Percentiles rank a stretch among this genome's conserved stretches.
phyloP scores from a whole-genome alignment of 2,888 invertebrate genomes.

The Cheilosia soror region DNA sequence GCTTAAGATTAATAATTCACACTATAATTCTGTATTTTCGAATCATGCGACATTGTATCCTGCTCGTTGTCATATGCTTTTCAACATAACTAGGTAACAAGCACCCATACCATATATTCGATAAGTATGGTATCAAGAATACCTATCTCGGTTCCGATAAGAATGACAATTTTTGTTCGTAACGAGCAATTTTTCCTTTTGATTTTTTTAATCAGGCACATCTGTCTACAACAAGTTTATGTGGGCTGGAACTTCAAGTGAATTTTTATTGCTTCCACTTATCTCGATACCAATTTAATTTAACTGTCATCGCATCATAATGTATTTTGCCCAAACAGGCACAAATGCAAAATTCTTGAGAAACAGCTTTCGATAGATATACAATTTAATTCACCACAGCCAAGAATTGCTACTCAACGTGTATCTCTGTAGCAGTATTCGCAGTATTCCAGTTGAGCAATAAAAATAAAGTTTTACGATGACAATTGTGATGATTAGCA shows the following conservation, averaged over 20 bases:
- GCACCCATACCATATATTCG: too few species aligned
- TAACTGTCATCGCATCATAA: conserved; percentile 55
- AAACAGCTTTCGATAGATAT: conserved; percentile 44
- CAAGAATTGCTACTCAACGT: conserved; percentile 16
- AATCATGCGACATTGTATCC: too few species aligned
- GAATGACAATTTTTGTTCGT: background rate
- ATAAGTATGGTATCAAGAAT: too few species aligned
- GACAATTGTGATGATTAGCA: conserved; percentile 65
- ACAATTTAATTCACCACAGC: conserved; percentile 44
- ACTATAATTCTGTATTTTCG: too few species aligned
- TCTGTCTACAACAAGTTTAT: conserved; percentile 15
- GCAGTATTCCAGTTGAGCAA: conserved; percentile 50
- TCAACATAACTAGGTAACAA: too few species aligned
- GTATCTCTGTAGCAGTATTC: conserved; percentile 51
- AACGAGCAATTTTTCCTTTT: background rate
- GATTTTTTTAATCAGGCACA: background rate
- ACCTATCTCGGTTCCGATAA: conserved; percentile 16
- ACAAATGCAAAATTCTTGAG: conserved; percentile 40
- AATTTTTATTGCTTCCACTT: conserved; percentile 51
- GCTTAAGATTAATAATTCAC: too few species aligned
- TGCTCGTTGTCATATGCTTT: too few species aligned
- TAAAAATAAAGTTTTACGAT: conserved; percentile 71
- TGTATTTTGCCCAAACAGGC: conserved; percentile 9
- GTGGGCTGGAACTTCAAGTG: conserved; percentile 34
- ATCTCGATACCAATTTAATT: conserved; percentile 59